Percentiles rank a stretch among this genome's conserved stretches.
These are phyloP conservation scores for Ricordea florida DNA, from an alignment of 92 coral and sea anemone species.

Conservation along the genomic window DNA sequence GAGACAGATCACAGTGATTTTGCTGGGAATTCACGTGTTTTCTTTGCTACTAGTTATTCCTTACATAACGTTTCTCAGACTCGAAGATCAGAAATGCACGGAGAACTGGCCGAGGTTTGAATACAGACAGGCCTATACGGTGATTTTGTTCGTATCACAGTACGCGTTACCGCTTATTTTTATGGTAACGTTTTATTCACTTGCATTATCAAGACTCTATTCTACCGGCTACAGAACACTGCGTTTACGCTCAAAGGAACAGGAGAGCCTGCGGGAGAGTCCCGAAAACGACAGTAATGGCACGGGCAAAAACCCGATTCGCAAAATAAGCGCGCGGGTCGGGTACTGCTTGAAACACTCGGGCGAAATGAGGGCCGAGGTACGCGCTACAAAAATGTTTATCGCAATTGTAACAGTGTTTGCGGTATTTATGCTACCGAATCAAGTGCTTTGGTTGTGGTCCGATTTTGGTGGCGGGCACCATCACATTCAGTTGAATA, in stretches of 20 bases:
- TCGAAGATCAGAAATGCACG: constrained; percentile 52
- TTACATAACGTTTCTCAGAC: constrained; percentile 15
- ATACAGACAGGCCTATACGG: constrained; percentile 75
- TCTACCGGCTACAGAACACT: constrained; percentile 34
- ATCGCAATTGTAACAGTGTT: constrained; percentile 70
- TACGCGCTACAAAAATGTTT: constrained; percentile 80
- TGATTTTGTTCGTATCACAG: constrained; percentile 69
- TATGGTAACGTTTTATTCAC: constrained; percentile 68
- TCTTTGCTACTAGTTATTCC: constrained; percentile 25
- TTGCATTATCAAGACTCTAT: constrained; percentile 68
- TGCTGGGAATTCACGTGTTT: background rate
- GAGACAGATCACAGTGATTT: constrained; percentile 12
- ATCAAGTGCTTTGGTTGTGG: constrained; percentile 84
- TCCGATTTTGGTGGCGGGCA: constrained; percentile 76
- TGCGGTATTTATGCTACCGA: constrained; percentile 83
- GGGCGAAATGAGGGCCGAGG: constrained; percentile 36
- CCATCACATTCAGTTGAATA: constrained; percentile 25
- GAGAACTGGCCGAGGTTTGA: constrained; percentile 64
- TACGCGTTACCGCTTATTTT: constrained; percentile 80
- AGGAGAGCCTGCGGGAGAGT: background rate
- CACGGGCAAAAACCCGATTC: background rate
- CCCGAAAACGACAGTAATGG: background rate
- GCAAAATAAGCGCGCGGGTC: constrained; percentile 10
- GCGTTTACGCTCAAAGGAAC: constrained; percentile 17
- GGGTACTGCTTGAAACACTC: constrained; percentile 6